Conservation (phyloP, 2,797 vertebrate species). For the Pangasius larnaudii region DNA sequence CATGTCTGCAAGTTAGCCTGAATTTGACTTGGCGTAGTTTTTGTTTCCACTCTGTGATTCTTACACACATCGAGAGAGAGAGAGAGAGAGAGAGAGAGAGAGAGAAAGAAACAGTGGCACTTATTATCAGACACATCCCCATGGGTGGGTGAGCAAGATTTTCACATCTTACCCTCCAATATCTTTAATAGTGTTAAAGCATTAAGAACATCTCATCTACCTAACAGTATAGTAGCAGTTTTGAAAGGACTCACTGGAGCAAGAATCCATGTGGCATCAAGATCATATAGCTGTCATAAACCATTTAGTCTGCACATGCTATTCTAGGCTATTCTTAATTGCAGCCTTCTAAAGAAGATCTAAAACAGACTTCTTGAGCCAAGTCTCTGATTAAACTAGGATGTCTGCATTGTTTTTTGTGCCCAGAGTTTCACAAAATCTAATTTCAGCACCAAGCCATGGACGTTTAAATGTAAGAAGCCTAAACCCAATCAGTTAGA, state of each 20-base stretch:
- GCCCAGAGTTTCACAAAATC: background rate
- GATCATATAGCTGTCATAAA: conserved; percentile 25
- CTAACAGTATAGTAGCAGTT: conserved; percentile 21
- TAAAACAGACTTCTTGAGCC: background rate
- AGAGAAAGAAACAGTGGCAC: conserved; percentile 4
- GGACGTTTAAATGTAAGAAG: background rate
- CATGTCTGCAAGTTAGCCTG: conserved; percentile 45
- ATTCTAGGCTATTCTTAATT: background rate
- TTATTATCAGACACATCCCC: conserved; percentile 20
- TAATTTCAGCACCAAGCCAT: conserved; percentile 1
- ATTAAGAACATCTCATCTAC: conserved; percentile 20
- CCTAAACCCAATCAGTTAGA: background rate
- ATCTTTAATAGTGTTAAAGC: conserved; percentile 25
- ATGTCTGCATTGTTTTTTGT: background rate
- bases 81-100: conserved; percentile 11
- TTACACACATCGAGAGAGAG: conserved; percentile 16
- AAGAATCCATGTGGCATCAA: background rate
- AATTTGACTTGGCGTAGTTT: conserved; percentile 54
- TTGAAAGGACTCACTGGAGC: background rate
- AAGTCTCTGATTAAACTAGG: background rate
- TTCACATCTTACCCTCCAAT: background rate
- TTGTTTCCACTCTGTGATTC: conserved; percentile 43
- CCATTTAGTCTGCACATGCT: background rate
- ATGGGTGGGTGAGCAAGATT: conserved; percentile 24
- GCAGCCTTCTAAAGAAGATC: background rate